These are phyloP conservation scores for Aphelocoma coerulescens DNA, from an alignment of 2,113 vertebrate species.

Conservation along the genomic window DNA sequence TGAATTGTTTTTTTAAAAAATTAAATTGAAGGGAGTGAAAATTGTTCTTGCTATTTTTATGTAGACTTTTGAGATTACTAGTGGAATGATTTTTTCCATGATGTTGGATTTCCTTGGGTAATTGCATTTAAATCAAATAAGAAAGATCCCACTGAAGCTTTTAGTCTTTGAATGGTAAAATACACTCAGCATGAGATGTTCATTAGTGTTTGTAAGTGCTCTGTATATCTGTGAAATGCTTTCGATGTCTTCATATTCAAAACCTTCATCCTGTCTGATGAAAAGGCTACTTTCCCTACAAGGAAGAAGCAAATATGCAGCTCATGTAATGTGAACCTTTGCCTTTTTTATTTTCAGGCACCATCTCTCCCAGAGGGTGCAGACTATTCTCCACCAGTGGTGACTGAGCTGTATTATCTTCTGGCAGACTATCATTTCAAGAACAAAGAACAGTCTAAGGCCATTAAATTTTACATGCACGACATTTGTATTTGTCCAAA, in stretches of 20 bases:
- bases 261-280: background rate
- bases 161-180: background rate
- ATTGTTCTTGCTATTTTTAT: background rate
- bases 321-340: background rate
- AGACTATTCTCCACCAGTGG: constrained; percentile 82
- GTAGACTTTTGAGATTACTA: background rate
- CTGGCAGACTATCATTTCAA: constrained; percentile 98
- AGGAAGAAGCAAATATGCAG: background rate
- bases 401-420: constrained; percentile 93
- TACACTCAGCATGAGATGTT: background rate
- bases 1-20: background rate
- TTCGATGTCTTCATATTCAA: background rate
- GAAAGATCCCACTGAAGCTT: background rate
- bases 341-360: constrained; percentile 66
- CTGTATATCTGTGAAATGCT: background rate
- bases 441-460: constrained; percentile 98
- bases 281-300: background rate
- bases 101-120: background rate
- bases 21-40: background rate
- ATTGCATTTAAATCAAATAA: background rate
- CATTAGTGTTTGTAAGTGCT: background rate
- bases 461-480: constrained; percentile 97
- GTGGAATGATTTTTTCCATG: background rate
- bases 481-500: constrained; percentile 94
- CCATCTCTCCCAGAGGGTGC: constrained; percentile 87